Percentiles rank a stretch among this genome's conserved stretches.
phyloP scores from a whole-genome alignment of 2,797 vertebrate genomes.

The Lepus townsendii region DNA sequence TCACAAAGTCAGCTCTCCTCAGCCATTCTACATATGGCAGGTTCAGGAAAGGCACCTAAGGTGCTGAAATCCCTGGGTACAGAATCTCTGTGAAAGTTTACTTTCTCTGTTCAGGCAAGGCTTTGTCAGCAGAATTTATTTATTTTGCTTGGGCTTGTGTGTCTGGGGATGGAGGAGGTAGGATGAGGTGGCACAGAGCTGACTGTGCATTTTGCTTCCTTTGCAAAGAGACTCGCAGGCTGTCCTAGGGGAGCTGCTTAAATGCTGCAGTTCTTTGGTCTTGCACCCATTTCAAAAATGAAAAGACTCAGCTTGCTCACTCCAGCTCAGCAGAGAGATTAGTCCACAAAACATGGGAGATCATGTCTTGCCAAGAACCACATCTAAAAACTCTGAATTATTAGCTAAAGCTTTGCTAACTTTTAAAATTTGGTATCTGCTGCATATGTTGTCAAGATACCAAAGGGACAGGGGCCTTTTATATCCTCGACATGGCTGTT shows the following conservation, averaged over 20 bases:
- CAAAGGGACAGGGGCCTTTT: slow-evolving; percentile 56
- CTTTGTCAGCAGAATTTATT: slow-evolving; percentile 83
- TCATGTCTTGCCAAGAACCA: slow-evolving; percentile 79
- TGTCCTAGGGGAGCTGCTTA: slow-evolving; percentile 81
- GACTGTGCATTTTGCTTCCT: slow-evolving; percentile 84
- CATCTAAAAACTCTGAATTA: slow-evolving; percentile 77
- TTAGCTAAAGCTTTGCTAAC: slow-evolving; percentile 76
- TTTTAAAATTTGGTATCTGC: slow-evolving; percentile 72
- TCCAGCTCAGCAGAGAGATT: slow-evolving; percentile 78
- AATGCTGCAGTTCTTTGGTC: slow-evolving; percentile 69
- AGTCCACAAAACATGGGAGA: slow-evolving; percentile 74
- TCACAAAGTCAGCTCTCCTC: slow-evolving; percentile 82
- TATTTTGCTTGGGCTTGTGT: slow-evolving; percentile 65
- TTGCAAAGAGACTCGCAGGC: slow-evolving; percentile 65
- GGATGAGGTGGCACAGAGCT: slow-evolving; percentile 72
- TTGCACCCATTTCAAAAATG: slow-evolving; percentile 84
- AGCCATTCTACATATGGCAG: slow-evolving; percentile 81
- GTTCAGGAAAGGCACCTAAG: slow-evolving; percentile 78
- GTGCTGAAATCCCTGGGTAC: slow-evolving; percentile 85
- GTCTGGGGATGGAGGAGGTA: background rate
- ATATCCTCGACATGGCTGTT: slow-evolving; percentile 72
- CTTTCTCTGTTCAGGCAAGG: slow-evolving; percentile 76
- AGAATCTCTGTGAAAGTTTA: slow-evolving; percentile 86
- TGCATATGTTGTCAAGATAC: background rate
- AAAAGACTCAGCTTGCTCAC: slow-evolving; percentile 81